These are phyloP conservation scores for Noctua fimbriata DNA, from an alignment of 2,888 invertebrate genomes.

Conservation along the genomic window DNA sequence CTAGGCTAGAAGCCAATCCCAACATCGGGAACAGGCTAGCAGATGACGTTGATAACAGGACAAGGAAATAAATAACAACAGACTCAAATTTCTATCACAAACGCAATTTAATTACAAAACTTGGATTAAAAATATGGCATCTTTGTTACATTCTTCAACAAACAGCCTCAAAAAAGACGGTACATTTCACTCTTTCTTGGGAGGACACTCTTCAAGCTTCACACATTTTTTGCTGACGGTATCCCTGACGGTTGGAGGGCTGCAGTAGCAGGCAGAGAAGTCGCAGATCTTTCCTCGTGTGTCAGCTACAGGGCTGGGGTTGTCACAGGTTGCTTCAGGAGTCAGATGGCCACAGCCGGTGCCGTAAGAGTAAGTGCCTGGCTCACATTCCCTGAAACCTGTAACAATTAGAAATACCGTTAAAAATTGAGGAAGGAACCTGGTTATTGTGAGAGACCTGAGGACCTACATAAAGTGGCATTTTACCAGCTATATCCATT, in stretches of 20 bases:
- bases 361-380: slow-evolving; percentile 73
- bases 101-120: neutral
- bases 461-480: too few species aligned
- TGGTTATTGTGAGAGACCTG: too few species aligned
- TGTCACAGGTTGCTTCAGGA: slow-evolving; percentile 78
- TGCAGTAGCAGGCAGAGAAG: slow-evolving; percentile 76
- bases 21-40: too few species aligned
- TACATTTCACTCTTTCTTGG: slow-evolving; percentile 59
- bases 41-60: neutral
- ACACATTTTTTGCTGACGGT: slow-evolving; percentile 73
- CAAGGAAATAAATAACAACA: slow-evolving; percentile 7
- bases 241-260: slow-evolving; percentile 77
- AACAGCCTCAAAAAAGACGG: neutral
- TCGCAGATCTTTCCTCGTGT: slow-evolving; percentile 16
- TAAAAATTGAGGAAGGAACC: too few species aligned
- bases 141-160: neutral
- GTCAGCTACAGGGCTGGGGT: slow-evolving; percentile 70
- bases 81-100: neutral
- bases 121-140: neutral
- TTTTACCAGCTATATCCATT: too few species aligned
- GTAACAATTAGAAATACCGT: too few species aligned
- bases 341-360: slow-evolving; percentile 70
- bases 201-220: slow-evolving; percentile 72
- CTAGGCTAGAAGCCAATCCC: too few species aligned
- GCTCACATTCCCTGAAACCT: slow-evolving; percentile 71